Conservation (phyloP, 1,140 invertebrate genomes). For the Heliothis virescens region DNA sequence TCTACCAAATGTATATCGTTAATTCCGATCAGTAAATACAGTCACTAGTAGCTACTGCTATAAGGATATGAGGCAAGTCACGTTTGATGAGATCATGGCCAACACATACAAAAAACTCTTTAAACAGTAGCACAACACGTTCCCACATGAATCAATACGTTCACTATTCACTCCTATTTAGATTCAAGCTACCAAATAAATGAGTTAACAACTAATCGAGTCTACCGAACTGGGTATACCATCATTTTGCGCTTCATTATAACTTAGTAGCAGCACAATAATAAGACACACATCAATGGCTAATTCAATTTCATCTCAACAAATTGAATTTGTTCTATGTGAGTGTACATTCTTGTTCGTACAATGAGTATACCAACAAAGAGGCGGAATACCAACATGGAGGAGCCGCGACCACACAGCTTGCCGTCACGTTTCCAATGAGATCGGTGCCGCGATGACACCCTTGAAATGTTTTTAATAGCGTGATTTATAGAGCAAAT, state of each 20-base stretch:
- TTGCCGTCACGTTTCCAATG: constrained; percentile 80
- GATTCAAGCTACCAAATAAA: constrained; percentile 31
- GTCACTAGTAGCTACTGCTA: not conserved
- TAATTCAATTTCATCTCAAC: constrained; percentile 75
- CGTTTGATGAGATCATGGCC: not conserved
- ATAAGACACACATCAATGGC: constrained; percentile 55
- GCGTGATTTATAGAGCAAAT: constrained; percentile 86
- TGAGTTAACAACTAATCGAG: constrained; percentile 1
- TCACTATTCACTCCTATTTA: not conserved
- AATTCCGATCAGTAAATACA: constrained; percentile 5
- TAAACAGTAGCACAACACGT: constrained; percentile 32
- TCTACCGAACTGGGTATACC: not conserved
- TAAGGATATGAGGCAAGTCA: not conserved
- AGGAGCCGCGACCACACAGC: constrained; percentile 68
- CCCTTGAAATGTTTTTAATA: constrained; percentile 85
- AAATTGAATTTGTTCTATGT: constrained; percentile 76
- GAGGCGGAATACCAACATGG: constrained; percentile 61
- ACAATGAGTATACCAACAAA: constrained; percentile 66
- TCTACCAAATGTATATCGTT: not conserved
- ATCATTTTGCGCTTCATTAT: constrained; percentile 46
- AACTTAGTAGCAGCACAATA: constrained; percentile 39
- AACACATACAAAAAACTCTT: constrained; percentile 11
- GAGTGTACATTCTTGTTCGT: constrained; percentile 53
- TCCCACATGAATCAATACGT: constrained; percentile 38
- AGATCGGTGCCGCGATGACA: constrained; percentile 81